Base-by-base conservation (phyloP, 1,140 invertebrate genomes). In the Drosophila navojoa region DNA sequence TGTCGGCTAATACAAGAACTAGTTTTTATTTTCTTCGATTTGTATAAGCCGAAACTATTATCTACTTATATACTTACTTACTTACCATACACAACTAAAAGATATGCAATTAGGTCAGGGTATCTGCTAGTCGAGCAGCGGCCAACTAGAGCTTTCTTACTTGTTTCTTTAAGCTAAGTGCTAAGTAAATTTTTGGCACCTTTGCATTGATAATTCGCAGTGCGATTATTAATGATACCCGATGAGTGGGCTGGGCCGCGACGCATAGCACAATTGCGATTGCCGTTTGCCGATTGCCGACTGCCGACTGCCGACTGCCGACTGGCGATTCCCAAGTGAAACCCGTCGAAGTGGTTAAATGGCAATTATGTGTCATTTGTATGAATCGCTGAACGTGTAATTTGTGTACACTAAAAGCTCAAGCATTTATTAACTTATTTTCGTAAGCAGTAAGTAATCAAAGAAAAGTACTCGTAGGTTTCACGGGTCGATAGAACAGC, bases 351-450 rank as follows among this genome's bases (percentile, higher is more conserved):
- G 55, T 50, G 67, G 59, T 69, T 71, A 38, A 67, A 63, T 35
- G 76, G 67, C 68, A 87, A 89, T 87, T 87, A 87, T 70, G 73
- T 79, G 79, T 75, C 84, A 87, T 87, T 87, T 87, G 73, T 89
- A 77, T 74, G 69, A 49, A 44, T 35, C 71, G 50, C 64, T 55
- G 62, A 58, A 81, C 72, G 71, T 79, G 35, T 71, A 82, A 86
- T 82, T 82, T 71, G 59, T 63, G 71, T 86, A 76, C 47, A 76
- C 76, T 76, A 67, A 78, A 71, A 68, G 67, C 71, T 86, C 68
- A 61, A 74, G 73, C 84, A 77, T 87, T 87, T 87, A 87, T 87
- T 87, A 89, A 87, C 76, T 89, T 89, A 79, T 89, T 70, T 77
- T 79, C 63, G 66, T 76, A 79, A 58, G 63, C 54, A 71, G 54